Percentiles rank a stretch among this genome's conserved stretches.
Conservation (phyloP, 2,113 vertebrate genomes). For the Campylorhamphus procurvoides region DNA sequence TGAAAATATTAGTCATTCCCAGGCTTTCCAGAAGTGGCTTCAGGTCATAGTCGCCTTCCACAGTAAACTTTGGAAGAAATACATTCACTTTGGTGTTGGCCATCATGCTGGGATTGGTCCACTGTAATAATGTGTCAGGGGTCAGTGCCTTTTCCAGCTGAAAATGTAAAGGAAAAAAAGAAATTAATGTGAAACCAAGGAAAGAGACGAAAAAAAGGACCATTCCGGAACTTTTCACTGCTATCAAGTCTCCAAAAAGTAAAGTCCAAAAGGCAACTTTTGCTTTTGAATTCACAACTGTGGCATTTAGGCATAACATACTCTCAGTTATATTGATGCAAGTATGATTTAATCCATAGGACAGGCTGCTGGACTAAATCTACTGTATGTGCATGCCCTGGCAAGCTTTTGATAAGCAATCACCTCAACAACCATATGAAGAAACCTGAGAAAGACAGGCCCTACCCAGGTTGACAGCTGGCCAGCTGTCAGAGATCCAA, state of each 20-base stretch:
- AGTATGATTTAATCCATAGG: background rate
- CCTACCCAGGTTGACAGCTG: background rate
- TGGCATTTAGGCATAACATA: background rate
- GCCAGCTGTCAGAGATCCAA: background rate
- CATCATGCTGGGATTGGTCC: constrained; percentile 83
- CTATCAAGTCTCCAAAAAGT: background rate
- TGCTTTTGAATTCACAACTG: background rate
- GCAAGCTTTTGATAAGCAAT: background rate
- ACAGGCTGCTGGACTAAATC: background rate
- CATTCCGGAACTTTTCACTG: background rate
- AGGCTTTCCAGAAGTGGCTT: constrained; percentile 74
- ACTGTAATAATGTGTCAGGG: constrained; percentile 69
- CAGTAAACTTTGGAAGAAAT: constrained; percentile 80
- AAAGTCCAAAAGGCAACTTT: background rate
- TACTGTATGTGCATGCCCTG: background rate
- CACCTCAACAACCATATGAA: background rate
- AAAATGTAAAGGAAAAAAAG: background rate
- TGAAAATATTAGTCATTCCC: constrained; percentile 76
- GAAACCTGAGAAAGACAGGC: background rate
- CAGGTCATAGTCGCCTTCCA: constrained; percentile 72
- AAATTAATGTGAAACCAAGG: background rate
- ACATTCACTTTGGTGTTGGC: constrained; percentile 82
- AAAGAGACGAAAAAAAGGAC: background rate
- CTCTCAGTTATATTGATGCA: background rate
- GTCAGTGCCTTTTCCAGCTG: constrained; percentile 80